phyloP scores from a whole-genome alignment of 2,113 vertebrate species.

The Phocoena phocoena region DNA sequence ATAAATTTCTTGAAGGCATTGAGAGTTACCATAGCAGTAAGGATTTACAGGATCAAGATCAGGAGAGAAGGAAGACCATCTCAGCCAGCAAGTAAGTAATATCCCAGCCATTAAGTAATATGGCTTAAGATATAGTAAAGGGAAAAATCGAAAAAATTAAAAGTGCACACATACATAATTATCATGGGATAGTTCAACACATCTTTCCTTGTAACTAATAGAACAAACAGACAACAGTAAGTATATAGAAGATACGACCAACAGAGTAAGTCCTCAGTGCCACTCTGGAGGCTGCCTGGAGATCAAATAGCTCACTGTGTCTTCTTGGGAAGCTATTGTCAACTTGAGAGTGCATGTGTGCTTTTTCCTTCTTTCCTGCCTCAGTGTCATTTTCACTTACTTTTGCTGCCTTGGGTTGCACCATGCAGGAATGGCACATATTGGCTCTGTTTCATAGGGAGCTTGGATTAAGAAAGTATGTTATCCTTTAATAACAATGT shows the following conservation, averaged over 20 bases:
- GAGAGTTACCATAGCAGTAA: not conserved
- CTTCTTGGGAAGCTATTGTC: not conserved
- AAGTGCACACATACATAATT: not conserved
- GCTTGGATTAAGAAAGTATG: not conserved
- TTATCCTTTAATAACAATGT: not conserved
- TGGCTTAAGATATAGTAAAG: not conserved
- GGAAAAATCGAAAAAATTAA: not conserved
- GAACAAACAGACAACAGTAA: not conserved
- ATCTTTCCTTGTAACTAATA: not conserved
- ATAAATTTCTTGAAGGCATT: not conserved
- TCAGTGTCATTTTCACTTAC: not conserved
- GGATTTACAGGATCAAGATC: not conserved
- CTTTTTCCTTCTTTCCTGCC: not conserved
- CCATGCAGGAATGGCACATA: not conserved
- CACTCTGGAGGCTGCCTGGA: not conserved
- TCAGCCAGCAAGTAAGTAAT: not conserved
- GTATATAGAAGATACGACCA: not conserved
- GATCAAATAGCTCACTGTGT: accelerated
- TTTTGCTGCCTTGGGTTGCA: not conserved
- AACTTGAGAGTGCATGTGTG: not conserved
- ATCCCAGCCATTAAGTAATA: not conserved
- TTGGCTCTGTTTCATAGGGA: not conserved
- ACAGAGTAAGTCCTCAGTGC: not conserved
- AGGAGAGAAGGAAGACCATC: not conserved
- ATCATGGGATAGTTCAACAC: not conserved